Percentiles rank a stretch among this genome's conserved stretches.
phyloP scores from a whole-genome alignment of 1,140 invertebrate genomes.

The Hypsibius dujardini region DNA sequence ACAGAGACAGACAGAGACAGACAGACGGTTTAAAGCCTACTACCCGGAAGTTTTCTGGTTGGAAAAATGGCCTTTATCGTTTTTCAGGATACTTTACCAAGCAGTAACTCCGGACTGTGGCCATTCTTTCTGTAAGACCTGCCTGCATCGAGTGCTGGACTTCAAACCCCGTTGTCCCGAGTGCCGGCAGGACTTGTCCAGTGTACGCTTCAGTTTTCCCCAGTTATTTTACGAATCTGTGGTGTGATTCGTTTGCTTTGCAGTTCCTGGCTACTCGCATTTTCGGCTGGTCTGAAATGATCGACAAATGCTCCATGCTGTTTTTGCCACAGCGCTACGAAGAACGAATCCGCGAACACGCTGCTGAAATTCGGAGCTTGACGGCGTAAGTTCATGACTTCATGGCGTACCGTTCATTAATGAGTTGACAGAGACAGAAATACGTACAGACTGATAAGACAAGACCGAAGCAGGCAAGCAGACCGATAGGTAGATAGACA shows the following conservation, averaged over 20 bases:
- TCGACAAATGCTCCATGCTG: conserved; percentile 49
- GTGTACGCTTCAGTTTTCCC: conserved; percentile 34
- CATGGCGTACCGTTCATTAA: too few relatives aligned
- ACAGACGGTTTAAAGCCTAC: too few relatives aligned
- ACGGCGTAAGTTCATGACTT: neutral
- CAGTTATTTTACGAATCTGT: conserved; percentile 27
- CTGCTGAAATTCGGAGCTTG: conserved; percentile 28
- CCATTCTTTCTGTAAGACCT: conserved; percentile 64
- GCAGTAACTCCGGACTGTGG: conserved; percentile 77
- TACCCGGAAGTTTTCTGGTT: too few relatives aligned
- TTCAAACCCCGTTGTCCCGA: conserved; percentile 64
- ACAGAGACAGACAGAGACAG: too few relatives aligned
- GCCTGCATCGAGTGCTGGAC: conserved; percentile 62
- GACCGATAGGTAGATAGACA: too few relatives aligned
- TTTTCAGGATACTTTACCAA: conserved; percentile 44
- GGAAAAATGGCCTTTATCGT: neutral
- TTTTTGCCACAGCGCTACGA: conserved; percentile 49
- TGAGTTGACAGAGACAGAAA: too few relatives aligned
- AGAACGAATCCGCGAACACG: conserved; percentile 37
- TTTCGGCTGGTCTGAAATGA: conserved; percentile 47
- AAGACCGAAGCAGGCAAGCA: too few relatives aligned
- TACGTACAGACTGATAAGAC: too few relatives aligned
- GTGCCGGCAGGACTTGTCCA: conserved; percentile 55
- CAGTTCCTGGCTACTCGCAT: conserved; percentile 47
- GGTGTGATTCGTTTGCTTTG: conserved; percentile 30